Evolutionary conservation across 92 coral and sea anemone species (phyloP).

Genomic region (Epizoanthus fatuus): DNA sequence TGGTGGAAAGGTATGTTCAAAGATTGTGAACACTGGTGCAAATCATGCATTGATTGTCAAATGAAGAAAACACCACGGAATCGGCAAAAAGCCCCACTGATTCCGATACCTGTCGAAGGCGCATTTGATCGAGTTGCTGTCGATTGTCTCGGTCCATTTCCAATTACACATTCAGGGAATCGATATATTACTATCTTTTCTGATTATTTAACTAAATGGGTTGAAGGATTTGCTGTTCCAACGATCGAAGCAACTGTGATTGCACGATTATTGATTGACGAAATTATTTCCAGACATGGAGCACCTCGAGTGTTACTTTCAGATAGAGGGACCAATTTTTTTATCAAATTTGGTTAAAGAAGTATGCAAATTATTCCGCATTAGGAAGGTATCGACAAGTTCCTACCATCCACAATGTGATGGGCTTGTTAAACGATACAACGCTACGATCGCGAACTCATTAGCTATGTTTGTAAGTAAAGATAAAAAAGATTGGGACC

Average conservation of each 20-base stretch:
- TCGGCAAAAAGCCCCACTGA: slow-evolving; percentile 28
- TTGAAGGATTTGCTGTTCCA: slow-evolving; percentile 74
- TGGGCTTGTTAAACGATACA: slow-evolving; percentile 39
- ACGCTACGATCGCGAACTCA: slow-evolving; percentile 26
- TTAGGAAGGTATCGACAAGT: slow-evolving; percentile 46
- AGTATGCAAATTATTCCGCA: slow-evolving; percentile 68
- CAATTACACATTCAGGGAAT: slow-evolving; percentile 65
- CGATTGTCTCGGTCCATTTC: slow-evolving; percentile 72
- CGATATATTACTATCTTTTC: slow-evolving; percentile 66
- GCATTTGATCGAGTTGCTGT: slow-evolving; percentile 48
- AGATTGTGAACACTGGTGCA: slow-evolving; percentile 62
- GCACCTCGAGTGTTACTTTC: slow-evolving; percentile 66
- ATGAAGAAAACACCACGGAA: slow-evolving; percentile 57
- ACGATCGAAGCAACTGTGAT: slow-evolving; percentile 54
- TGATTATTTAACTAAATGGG: slow-evolving; percentile 78
- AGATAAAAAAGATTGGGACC: slow-evolving; percentile 67
- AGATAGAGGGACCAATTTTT: slow-evolving; percentile 69
- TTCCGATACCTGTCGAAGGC: slow-evolving; percentile 51
- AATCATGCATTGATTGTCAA: slow-evolving; percentile 54
- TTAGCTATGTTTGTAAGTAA: slow-evolving; percentile 43
- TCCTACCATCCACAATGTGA: slow-evolving; percentile 53
- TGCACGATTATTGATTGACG: slow-evolving; percentile 59
- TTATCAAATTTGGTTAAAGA: slow-evolving; percentile 60
- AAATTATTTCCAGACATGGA: slow-evolving; percentile 66
- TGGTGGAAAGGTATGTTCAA: slow-evolving; percentile 73